Evolutionary conservation across 2,888 invertebrate species (phyloP), one percentile per base, ranked within the genome.

Genomic region (Cordilura impudica): DNA sequence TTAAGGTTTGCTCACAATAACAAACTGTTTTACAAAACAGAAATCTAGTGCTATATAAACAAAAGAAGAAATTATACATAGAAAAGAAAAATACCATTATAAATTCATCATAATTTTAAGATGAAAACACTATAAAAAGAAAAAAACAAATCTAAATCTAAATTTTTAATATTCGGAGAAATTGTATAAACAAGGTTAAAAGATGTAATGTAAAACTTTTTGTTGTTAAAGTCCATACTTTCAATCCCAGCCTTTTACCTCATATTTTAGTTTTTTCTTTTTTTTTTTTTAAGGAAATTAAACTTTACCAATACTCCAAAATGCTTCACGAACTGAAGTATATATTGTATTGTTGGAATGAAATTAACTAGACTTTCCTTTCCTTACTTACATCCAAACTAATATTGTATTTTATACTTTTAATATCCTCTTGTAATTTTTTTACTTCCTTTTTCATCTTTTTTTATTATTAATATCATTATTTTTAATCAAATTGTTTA

Each of bases 401-500:
- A 31, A 26, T 31, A 49, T 74, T 78, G 35, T 74, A 70, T 63
- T 58, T 70, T 43, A n/a, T 69, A 45, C 4, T 45, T 39, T 69
- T 45, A 16, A 53, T 70, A 56, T 71, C 18, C 14, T 66, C 16
- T 23, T 78, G n/a, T n/a, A n/a, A n/a, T 75, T 71, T 53, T 63
- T 10, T 23, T 58, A 14, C 16, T 58, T 14, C 10, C 26, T 49
- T 58, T 66, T 66, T 60, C 81, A 74, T 80, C 47, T 66, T 56
- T 51, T 83, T 82, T 85, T 84, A 85, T 83, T 86, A 58, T 84
- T 79, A 84, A 29, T 53, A 53, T 75, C 72, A 84, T 78, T 82
- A 83, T 83, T 83, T 83, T 83, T 83, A 84, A 82, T 66, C 83
- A 83, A 84, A 83, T 85, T 83, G 80, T 83, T 84, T 84, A 82